Evolutionary conservation across 2,797 vertebrate species (phyloP).

Genomic region (Ambastaia sidthimunki): DNA sequence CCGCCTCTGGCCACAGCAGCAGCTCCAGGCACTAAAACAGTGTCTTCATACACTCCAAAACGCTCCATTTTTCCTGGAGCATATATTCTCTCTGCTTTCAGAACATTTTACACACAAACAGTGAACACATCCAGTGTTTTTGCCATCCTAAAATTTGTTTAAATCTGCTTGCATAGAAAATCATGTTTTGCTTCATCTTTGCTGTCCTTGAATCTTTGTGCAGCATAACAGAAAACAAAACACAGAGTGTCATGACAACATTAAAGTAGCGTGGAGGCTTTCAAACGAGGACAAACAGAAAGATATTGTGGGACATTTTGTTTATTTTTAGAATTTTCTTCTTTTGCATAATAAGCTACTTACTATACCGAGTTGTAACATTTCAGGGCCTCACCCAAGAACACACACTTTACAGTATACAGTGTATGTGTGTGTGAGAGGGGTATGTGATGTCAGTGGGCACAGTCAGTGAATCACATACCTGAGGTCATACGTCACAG

Average conservation of each 20-base stretch:
- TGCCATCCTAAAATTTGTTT: not conserved
- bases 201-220: no score
- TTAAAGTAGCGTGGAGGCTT: no score
- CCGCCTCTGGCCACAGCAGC: conserved; percentile 3
- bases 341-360: conserved; percentile 39
- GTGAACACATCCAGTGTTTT: conserved; percentile 2
- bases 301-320: not conserved
- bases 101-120: not conserved
- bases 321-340: conserved; percentile 35
- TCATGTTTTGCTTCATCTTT: no score
- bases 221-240: no score
- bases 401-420: not conserved
- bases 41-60: not conserved
- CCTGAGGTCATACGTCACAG: conserved; percentile 6
- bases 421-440: not conserved
- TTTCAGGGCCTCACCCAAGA: not conserved
- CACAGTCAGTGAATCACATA: conserved; percentile 2
- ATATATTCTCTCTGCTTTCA: conserved; percentile 3
- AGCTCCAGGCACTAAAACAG: not conserved
- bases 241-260: no score
- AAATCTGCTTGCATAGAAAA: no score
- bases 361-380: conserved; percentile 11
- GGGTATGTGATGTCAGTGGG: not conserved
- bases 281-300: conserved; percentile 2
- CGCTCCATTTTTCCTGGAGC: not conserved